These are phyloP conservation scores for Eustalomyia histrio DNA, from an alignment of 2,888 invertebrate species.

Conservation along the genomic window DNA sequence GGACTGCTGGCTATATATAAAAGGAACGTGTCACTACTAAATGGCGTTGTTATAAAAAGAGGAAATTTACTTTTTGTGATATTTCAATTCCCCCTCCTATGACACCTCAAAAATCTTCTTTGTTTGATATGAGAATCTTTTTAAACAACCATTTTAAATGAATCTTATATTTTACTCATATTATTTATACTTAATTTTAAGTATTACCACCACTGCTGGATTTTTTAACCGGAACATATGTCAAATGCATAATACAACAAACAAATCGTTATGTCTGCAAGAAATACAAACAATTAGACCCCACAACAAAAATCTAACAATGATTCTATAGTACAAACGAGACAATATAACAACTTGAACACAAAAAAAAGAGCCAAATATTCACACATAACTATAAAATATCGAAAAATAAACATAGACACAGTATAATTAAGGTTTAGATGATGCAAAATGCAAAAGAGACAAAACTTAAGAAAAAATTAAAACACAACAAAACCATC, in stretches of 20 bases:
- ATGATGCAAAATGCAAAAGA: conserved; percentile 43
- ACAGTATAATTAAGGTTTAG: conserved; percentile 55
- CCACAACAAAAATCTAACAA: conserved; percentile 21
- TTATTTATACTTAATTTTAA: too few relatives aligned
- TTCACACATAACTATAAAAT: conserved; percentile 42
- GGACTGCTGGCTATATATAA: too few relatives aligned
- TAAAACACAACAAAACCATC: conserved; percentile 31
- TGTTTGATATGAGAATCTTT: too few relatives aligned
- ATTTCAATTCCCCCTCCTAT: too few relatives aligned
- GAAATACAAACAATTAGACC: conserved; percentile 38
- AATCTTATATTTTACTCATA: too few relatives aligned
- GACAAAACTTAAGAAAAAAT: background rate
- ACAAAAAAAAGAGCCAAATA: conserved; percentile 33
- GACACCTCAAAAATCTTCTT: too few relatives aligned
- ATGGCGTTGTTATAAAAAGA: too few relatives aligned
- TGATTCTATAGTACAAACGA: conserved; percentile 20
- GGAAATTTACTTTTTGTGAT: too few relatives aligned
- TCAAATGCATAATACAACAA: conserved; percentile 34
- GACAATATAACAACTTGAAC: conserved; percentile 29
- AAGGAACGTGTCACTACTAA: too few relatives aligned
- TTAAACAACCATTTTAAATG: too few relatives aligned
- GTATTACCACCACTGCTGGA: conserved; percentile 11
- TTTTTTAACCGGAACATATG: conserved; percentile 50
- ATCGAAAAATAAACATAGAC: conserved; percentile 34
- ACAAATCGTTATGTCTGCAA: conserved; percentile 45